A percentile compares a stretch with the other conserved stretches of the same genome.
These are phyloP conservation scores for Xanthorhoe designata DNA, from an alignment of 2,888 invertebrate genomes.

Conservation along the genomic window DNA sequence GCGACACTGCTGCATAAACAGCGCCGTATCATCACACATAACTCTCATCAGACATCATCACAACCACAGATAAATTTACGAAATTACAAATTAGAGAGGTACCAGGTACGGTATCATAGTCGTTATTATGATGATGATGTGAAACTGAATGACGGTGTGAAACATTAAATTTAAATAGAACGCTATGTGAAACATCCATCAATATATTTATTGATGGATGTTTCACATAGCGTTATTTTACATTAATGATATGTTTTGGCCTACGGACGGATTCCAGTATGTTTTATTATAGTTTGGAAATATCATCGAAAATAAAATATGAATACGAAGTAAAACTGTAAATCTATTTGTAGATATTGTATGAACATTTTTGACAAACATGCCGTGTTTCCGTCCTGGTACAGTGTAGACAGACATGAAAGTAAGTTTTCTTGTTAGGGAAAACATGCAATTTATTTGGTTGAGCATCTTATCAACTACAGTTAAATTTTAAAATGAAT, in stretches of 20 bases:
- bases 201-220: too few species aligned
- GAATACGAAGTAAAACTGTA: not conserved
- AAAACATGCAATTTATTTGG: slow-evolving; percentile 22
- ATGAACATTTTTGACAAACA: slow-evolving; percentile 13
- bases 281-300: too few species aligned
- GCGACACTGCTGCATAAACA: slow-evolving; percentile 62
- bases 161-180: too few species aligned
- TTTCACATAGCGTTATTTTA: too few species aligned
- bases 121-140: not conserved
- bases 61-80: not conserved
- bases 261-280: too few species aligned
- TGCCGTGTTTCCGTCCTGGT: slow-evolving; percentile 5
- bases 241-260: too few species aligned
- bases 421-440: slow-evolving; percentile 28
- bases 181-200: too few species aligned
- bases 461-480: not conserved
- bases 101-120: not conserved
- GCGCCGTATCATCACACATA: slow-evolving; percentile 32
- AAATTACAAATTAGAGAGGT: not conserved
- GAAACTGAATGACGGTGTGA: not conserved
- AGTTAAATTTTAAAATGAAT: not conserved
- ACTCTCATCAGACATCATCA: slow-evolving; percentile 19
- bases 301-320: not conserved
- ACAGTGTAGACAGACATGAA: slow-evolving; percentile 13
- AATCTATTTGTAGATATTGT: not conserved